Evolutionary conservation across 2,113 vertebrate species (phyloP).

Genomic region (Eurypyga helias): DNA sequence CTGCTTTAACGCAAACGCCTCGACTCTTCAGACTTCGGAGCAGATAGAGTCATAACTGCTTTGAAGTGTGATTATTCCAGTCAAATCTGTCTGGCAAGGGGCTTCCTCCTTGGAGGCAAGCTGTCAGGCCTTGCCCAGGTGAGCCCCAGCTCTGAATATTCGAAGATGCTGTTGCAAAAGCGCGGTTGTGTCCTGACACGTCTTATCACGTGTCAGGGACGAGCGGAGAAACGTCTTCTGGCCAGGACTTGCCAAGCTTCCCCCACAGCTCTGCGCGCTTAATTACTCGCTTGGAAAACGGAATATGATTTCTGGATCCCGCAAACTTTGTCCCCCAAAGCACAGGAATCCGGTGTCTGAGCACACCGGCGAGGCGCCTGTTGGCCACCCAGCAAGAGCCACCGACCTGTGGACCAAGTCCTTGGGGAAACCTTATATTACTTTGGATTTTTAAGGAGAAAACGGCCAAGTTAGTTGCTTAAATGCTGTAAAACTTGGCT

Average conservation of each 20-base stretch:
- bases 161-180: conserved; percentile 29
- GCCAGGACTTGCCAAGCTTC: conserved; percentile 24
- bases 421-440: accelerated
- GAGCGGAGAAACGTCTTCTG: conserved; percentile 11
- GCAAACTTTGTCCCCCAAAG: background rate
- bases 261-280: background rate
- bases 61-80: conserved; percentile 10
- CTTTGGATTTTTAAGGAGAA: background rate
- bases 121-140: background rate
- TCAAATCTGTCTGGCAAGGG: background rate
- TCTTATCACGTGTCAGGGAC: conserved; percentile 41
- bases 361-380: background rate
- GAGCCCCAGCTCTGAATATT: conserved; percentile 51
- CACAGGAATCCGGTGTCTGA: background rate
- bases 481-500: background rate
- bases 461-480: background rate
- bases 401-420: background rate
- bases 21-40: background rate
- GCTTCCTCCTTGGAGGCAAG: background rate
- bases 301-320: background rate
- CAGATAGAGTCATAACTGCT: background rate
- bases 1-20: background rate
- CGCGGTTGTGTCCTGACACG: conserved; percentile 52
- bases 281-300: background rate
- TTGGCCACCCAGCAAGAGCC: background rate